Conservation (phyloP, 2,888 invertebrate genomes). For the Trissoscelio sp. region DNA sequence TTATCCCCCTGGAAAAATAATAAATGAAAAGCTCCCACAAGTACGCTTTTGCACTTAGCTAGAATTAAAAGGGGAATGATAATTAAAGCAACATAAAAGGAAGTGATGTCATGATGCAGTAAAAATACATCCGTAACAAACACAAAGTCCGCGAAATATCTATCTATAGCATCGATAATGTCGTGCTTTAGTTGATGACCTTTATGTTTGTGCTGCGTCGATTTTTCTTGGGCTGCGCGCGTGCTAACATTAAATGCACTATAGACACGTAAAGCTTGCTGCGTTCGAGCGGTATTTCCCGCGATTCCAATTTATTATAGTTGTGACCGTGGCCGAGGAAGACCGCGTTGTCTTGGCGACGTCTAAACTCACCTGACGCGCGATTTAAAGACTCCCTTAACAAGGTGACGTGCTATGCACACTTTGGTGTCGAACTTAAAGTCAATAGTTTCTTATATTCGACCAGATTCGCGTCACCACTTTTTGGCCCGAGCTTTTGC, state of each 20-base stretch:
- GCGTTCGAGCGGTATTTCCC: slow-evolving; percentile 22
- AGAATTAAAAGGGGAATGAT: no score
- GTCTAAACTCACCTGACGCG: slow-evolving; percentile 29
- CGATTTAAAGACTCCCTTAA: slow-evolving; percentile 26
- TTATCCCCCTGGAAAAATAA: no score
- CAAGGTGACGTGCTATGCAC: slow-evolving; percentile 58
- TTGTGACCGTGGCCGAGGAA: slow-evolving; percentile 68
- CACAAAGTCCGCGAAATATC: slow-evolving; percentile 1
- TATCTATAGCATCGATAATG: slow-evolving; percentile 41
- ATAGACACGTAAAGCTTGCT: slow-evolving; percentile 56
- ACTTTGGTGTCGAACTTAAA: not conserved
- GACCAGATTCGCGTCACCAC: not conserved
- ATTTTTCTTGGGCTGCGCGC: slow-evolving; percentile 44
- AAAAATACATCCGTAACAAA: slow-evolving; percentile 6
- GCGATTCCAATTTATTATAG: slow-evolving; percentile 49
- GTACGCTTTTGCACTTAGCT: no score
- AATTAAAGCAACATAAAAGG: no score
- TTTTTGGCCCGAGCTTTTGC: not conserved
- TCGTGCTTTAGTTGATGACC: slow-evolving; percentile 49
- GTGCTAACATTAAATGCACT: slow-evolving; percentile 6
- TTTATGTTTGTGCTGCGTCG: slow-evolving; percentile 50
- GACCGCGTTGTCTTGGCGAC: slow-evolving; percentile 58
- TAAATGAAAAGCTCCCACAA: no score
- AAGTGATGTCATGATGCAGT: not conserved
- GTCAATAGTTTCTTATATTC: not conserved